Base-by-base conservation (phyloP, 1,140 invertebrate genomes). In the Drosophila pachea region DNA sequence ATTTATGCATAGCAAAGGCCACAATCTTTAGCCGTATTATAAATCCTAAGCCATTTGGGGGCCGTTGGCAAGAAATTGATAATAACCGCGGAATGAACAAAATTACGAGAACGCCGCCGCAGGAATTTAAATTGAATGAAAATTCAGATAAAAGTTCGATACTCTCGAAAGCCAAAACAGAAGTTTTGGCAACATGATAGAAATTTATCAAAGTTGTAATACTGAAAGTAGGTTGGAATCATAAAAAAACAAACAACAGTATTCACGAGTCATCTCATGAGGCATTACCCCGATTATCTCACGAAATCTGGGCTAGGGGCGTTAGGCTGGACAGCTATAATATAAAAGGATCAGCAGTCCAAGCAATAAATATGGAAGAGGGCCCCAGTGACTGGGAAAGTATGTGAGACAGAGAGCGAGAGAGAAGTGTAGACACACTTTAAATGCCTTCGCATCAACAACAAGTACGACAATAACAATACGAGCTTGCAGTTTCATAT, bases 321-420 rank as follows among this genome's bases (percentile, higher is more conserved):
- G 66, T 63, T 76, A 72, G 64, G 33, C 22, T 67, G 45, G n/a
- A n/a, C n/a, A n/a, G n/a, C 48, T 40, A 14, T 52, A 67, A 59
- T 55, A 76, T 54, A 59, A 55, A 59, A 74, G 56, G 59, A 68
- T 74, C 68, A 52, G 71, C 78, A 83, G 78, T 72, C 63, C 74
- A 78, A 78, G 74, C 78, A 82, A 83, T 82, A 82, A 82, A 83
- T 72, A 83, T 72, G 67, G 71, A 78, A 83, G 66, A 81, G 83
- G 74, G 71, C 59, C 22, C 45, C 63, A 32, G 32, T 22, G 8
- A 38, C 45, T 16, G 14, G 50, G 36, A 45, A n/a, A 38, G 16
- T 22, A 3, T 22, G 22, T 22, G 22, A 48, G 14, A 47, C 12
- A 35, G 7, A 14, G 12, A 43, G 12, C 2, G 0, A 43, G 12